A percentile compares a stretch with the other conserved stretches of the same genome.
phyloP scores from a whole-genome alignment of 2,888 invertebrate species.

The Tenthredo amoena region DNA sequence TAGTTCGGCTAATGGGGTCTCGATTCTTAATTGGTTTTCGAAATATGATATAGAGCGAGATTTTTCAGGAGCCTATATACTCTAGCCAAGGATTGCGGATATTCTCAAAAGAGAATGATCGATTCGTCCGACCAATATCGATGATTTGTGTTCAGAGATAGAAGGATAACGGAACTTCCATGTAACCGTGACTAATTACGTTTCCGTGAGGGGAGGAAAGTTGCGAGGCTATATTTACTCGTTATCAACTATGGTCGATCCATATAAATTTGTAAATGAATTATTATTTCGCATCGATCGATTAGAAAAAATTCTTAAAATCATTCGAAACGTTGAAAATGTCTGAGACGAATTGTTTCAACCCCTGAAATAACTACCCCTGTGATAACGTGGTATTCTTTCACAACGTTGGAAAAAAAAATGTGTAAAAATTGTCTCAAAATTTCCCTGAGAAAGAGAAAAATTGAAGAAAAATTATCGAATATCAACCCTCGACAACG shows the following conservation, averaged over 20 bases:
- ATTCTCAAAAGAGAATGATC: constrained; percentile 28
- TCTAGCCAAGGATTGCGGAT: constrained; percentile 25
- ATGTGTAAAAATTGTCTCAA: not conserved
- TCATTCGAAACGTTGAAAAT: not conserved
- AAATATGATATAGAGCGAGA: constrained; percentile 55
- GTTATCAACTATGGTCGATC: not conserved
- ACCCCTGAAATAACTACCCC: not conserved
- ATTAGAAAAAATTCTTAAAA: not conserved
- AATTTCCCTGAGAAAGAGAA: not conserved
- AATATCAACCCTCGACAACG: not conserved
- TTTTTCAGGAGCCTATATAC: not conserved
- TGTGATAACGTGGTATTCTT: not conserved
- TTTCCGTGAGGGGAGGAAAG: not conserved
- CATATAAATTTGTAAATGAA: not conserved
- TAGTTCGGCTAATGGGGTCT: constrained; percentile 63
- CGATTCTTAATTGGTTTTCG: constrained; percentile 66
- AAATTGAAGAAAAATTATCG: not conserved
- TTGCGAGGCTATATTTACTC: not conserved
- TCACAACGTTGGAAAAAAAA: not conserved
- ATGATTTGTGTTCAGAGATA: constrained; percentile 37
- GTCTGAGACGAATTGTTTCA: not conserved
- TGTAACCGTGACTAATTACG: not conserved
- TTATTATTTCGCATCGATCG: not conserved
- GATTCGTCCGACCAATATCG: not conserved
- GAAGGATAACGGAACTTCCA: constrained; percentile 5